Evolutionary conservation across 2,888 invertebrate genomes (phyloP).

Genomic region (Strigamia crassipes): DNA sequence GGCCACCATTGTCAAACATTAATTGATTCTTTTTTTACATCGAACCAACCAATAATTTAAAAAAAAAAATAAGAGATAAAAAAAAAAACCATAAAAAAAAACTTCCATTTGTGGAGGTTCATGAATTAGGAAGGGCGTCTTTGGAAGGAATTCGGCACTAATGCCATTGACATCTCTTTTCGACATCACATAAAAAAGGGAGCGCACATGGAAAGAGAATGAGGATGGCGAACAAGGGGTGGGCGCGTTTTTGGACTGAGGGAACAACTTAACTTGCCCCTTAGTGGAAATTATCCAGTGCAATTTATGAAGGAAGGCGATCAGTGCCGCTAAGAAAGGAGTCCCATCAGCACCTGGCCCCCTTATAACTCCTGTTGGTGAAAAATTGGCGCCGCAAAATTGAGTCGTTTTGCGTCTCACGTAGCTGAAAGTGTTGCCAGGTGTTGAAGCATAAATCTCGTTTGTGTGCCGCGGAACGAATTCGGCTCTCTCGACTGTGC

Average conservation of each 20-base stretch:
- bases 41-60: too few species aligned
- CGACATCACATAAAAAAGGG: not conserved
- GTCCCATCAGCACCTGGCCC: conserved; percentile 7
- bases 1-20: not conserved
- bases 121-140: not conserved
- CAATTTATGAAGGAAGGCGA: not conserved
- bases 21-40: not conserved
- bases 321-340: not conserved
- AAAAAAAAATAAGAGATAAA: too few species aligned
- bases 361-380: not conserved
- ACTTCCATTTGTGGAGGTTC: not conserved
- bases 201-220: not conserved
- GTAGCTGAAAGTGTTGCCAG: conserved; percentile 9
- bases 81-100: too few species aligned
- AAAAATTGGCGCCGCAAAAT: conserved; percentile 12
- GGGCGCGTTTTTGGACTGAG: not conserved
- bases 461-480: conserved; percentile 25
- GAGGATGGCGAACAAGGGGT: not conserved
- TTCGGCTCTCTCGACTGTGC: not conserved
- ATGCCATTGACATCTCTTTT: conserved; percentile 2
- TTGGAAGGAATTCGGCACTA: not conserved
- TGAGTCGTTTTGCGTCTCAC: conserved; percentile 6
- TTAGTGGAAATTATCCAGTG: conserved; percentile 10
- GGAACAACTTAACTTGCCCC: conserved; percentile 5
- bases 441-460: conserved; percentile 27